Evolutionary conservation across 2,113 vertebrate genomes (phyloP), one percentile per base, ranked within the genome.

Genomic region (Colistium nudipinnis): DNA sequence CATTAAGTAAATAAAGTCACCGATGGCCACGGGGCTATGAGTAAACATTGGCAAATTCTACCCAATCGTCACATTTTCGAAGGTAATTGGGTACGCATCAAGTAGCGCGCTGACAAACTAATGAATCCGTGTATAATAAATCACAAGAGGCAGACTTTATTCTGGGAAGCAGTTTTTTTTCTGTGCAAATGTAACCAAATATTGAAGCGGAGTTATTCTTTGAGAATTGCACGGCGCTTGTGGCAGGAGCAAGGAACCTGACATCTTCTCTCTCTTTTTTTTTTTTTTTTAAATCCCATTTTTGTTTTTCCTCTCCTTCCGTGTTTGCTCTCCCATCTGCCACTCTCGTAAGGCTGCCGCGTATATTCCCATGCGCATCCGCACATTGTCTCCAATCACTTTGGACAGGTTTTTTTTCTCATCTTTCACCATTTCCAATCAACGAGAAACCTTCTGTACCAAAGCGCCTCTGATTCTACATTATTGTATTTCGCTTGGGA

Each of bases 241-340:
- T 3, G 49, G 20, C 22, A 49, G 11, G 5, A 45, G 31, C 11
- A 59, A 2, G 1, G 1, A 48, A 35, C 43, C 10, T 17, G 35
- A 27, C 6, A n/a, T 30, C 14, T 4, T 0, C 3, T 41, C 27
- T 4, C 5, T 38, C 43, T 44, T 56, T n/a, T 56, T n/a, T 33
- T 47, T 61, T 12, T 28, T 16, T n/a, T 10, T 17, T 49, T 11
- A 0, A 6, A 48, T 59, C n/a, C n/a, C n/a, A n/a, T n/a, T n/a
- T n/a, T n/a, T n/a, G n/a, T 6, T 51, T 30, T n/a, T 2, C 20
- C 19, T 28, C 52, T 47, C 41, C 22, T 33, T 54, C 12, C 4
- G 22, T n/a, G 9, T 65, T 54, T 38, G 24, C 74, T 74, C 35
- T 51, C 25, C 65, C 48, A 49, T 11, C 62, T 41, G 63, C 63